phyloP scores from a whole-genome alignment of 2,113 vertebrate genomes.

The Chlamydotis undulata region DNA sequence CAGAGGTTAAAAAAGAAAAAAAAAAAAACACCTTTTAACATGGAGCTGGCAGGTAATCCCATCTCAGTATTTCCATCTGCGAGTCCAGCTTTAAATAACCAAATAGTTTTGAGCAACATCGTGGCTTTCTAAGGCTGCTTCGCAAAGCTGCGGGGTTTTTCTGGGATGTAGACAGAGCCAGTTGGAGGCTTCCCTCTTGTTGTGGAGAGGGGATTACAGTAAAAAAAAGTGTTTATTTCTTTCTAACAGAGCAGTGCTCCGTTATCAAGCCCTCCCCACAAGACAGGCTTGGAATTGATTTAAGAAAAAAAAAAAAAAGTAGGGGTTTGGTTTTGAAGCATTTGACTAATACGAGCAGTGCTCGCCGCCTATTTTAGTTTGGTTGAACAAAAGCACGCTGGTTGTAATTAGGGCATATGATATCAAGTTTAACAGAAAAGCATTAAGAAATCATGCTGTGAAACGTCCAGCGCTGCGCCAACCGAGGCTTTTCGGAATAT shows the following conservation, averaged over 20 bases:
- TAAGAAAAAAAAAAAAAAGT: no score
- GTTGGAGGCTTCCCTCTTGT: neutral
- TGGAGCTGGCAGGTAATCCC: neutral
- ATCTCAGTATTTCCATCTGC: accelerated
- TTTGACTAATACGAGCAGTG: accelerated
- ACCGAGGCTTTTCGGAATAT: neutral
- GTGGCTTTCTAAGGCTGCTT: neutral
- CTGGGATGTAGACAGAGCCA: neutral
- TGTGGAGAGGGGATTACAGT: neutral
- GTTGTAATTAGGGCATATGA: neutral
- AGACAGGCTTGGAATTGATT: neutral
- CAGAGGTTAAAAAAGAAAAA: neutral
- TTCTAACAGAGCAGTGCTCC: neutral
- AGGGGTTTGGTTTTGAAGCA: neutral
- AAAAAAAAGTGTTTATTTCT: neutral
- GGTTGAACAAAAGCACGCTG: neutral
- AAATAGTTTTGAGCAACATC: neutral
- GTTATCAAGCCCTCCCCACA: neutral
- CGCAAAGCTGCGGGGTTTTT: neutral
- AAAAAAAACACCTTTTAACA: neutral
- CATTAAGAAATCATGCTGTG: accelerated
- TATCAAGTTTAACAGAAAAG: neutral
- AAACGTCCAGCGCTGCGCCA: accelerated
- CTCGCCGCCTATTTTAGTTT: neutral
- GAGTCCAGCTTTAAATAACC: neutral